phyloP scores from a whole-genome alignment of 2,113 vertebrate species.

The Sebastes fasciatus region DNA sequence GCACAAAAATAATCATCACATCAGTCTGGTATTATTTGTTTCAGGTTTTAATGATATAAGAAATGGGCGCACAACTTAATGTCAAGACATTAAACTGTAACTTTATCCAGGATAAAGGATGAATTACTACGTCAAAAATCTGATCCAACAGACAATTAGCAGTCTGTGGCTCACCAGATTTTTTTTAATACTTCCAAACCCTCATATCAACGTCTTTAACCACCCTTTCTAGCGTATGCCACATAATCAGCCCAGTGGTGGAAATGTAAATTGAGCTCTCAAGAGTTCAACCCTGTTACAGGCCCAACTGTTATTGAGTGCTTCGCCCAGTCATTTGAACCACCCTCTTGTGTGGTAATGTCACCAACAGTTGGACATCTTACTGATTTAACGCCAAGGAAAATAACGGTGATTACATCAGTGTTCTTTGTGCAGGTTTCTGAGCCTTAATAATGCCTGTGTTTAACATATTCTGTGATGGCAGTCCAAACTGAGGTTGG shows the following conservation, averaged over 20 bases:
- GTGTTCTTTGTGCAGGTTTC: constrained; percentile 88
- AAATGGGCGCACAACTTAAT: constrained; percentile 1
- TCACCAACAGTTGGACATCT: constrained; percentile 86
- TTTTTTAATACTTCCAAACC: constrained; percentile 31
- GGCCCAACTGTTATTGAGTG: constrained; percentile 53
- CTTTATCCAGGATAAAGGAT: constrained; percentile 35
- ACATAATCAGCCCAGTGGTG: constrained; percentile 52
- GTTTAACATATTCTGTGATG: constrained; percentile 85
- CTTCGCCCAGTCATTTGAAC: constrained; percentile 78
- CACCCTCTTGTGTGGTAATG: constrained; percentile 85
- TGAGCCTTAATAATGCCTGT: constrained; percentile 89
- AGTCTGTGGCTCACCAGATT: constrained; percentile 29
- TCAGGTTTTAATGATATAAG: constrained; percentile 14
- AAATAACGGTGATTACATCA: constrained; percentile 91
- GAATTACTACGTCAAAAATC: constrained; percentile 33
- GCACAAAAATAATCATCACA: constrained; percentile 37
- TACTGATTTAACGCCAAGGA: constrained; percentile 89
- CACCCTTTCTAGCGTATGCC: constrained; percentile 37
- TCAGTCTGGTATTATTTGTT: constrained; percentile 18
- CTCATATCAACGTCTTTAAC: constrained; percentile 42
- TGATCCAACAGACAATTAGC: constrained; percentile 32
- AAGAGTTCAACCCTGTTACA: constrained; percentile 51
- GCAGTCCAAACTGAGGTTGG: constrained; percentile 62
- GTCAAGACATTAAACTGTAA: constrained; percentile 24
- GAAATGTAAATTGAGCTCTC: constrained; percentile 61